These are phyloP conservation scores for Protophormia terraenovae DNA, from an alignment of 2,888 invertebrate genomes.

Conservation along the genomic window DNA sequence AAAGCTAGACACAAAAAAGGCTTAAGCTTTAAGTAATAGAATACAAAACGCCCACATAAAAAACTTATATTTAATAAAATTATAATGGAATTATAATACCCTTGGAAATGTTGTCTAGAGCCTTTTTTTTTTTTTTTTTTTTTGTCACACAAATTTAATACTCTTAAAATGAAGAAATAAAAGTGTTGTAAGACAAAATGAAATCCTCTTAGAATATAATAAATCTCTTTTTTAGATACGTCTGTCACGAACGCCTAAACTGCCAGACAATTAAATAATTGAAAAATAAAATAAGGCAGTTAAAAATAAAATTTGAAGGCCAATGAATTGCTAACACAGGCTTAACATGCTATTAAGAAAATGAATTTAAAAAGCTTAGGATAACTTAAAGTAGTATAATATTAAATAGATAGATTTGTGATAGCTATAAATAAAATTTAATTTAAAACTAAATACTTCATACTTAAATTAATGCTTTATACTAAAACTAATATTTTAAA, in stretches of 20 bases:
- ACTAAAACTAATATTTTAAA: not conserved
- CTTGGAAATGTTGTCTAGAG: not conserved
- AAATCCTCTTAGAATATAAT: not conserved
- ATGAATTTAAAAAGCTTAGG: too few relatives aligned
- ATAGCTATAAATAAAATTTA: too few relatives aligned
- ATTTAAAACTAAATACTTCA: not conserved
- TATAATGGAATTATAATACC: not conserved
- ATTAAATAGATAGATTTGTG: too few relatives aligned
- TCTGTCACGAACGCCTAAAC: not conserved
- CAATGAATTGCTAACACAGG: too few relatives aligned
- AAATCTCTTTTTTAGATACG: not conserved
- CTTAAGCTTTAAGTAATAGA: too few relatives aligned
- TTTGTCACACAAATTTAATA: not conserved
- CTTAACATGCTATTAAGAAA: too few relatives aligned
- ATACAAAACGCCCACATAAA: too few relatives aligned
- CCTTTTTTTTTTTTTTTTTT: not conserved
- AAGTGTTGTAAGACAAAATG: too few relatives aligned
- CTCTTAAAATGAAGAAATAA: not conserved
- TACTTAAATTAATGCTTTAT: not conserved
- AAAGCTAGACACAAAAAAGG: too few relatives aligned
- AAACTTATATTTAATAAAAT: too few relatives aligned
- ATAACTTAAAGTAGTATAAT: too few relatives aligned
- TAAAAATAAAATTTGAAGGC: not conserved
- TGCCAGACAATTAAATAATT: not conserved
- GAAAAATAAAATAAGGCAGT: too few relatives aligned